Evolutionary conservation across 2,888 invertebrate genomes (phyloP).

Genomic region (Tricholauxania praeusta): DNA sequence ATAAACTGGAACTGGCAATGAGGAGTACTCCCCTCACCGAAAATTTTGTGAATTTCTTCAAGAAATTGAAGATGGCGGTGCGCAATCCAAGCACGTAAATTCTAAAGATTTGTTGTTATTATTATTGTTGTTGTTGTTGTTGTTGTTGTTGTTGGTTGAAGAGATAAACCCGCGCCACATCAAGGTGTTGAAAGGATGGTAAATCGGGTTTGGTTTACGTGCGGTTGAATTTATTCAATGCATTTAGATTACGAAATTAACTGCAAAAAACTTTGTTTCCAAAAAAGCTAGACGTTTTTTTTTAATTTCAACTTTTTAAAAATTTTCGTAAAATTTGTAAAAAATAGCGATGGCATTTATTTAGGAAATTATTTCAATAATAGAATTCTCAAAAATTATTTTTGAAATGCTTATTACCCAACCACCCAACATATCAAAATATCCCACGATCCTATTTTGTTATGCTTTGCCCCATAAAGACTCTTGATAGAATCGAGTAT

Average conservation of each 20-base stretch:
- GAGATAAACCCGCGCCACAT: too few relatives aligned
- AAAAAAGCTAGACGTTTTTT: not conserved
- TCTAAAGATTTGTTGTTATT: conserved; percentile 36
- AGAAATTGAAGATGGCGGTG: conserved; percentile 25
- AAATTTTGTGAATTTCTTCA: conserved; percentile 30
- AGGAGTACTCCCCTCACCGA: not conserved
- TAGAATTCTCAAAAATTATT: too few relatives aligned
- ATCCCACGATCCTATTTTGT: too few relatives aligned
- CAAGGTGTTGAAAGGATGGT: not conserved
- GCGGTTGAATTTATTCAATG: conserved; percentile 59
- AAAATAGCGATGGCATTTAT: conserved; percentile 1
- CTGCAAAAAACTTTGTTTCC: conserved; percentile 17
- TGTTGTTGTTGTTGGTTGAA: conserved; percentile 14
- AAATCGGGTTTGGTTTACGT: conserved; percentile 40
- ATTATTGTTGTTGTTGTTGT: conserved; percentile 23
- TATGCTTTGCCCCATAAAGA: too few relatives aligned
- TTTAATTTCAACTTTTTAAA: too few relatives aligned
- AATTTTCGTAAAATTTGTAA: not conserved
- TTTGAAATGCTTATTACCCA: too few relatives aligned
- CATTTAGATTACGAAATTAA: conserved; percentile 60
- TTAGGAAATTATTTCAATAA: too few relatives aligned
- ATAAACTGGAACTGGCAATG: conserved; percentile 1
- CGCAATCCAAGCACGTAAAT: conserved; percentile 29
- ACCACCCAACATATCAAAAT: too few relatives aligned
- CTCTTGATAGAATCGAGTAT: too few relatives aligned